These are phyloP conservation scores for Timandra comae DNA, from an alignment of 2,888 invertebrate species.

Conservation along the genomic window DNA sequence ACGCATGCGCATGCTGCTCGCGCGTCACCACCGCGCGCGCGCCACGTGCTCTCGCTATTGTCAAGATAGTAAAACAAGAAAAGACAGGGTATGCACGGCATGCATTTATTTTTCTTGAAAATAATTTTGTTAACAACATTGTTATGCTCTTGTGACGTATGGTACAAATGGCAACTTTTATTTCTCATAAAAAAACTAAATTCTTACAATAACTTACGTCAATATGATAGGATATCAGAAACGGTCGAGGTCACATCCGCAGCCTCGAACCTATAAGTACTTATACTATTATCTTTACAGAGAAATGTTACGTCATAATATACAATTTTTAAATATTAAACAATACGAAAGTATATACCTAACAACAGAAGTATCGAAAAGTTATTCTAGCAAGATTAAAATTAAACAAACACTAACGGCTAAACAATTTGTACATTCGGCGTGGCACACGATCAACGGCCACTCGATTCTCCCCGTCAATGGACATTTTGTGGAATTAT, in stretches of 20 bases:
- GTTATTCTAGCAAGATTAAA: too few species aligned
- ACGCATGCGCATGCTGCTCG: background rate
- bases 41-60: slow-evolving; percentile 1
- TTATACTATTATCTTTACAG: too few species aligned
- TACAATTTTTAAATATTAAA: background rate
- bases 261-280: too few species aligned
- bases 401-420: slow-evolving; percentile 1
- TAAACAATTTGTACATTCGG: slow-evolving; percentile 14
- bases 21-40: slow-evolving; percentile 2
- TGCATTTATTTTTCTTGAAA: slow-evolving; percentile 72
- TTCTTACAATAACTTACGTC: slow-evolving; percentile 32
- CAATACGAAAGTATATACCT: too few species aligned
- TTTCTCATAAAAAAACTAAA: slow-evolving; percentile 70
- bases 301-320: background rate
- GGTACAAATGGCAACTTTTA: slow-evolving; percentile 72
- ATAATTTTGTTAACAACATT: slow-evolving; percentile 72
- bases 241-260: slow-evolving; percentile 2
- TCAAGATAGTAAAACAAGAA: slow-evolving; percentile 17
- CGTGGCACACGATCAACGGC: too few species aligned
- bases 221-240: slow-evolving; percentile 27
- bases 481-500: too few species aligned
- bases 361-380: too few species aligned
- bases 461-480: too few species aligned
- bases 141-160: slow-evolving; percentile 57
- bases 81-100: slow-evolving; percentile 59